Conservation (phyloP, 1,140 invertebrate genomes). For the Brachionus rubens region DNA sequence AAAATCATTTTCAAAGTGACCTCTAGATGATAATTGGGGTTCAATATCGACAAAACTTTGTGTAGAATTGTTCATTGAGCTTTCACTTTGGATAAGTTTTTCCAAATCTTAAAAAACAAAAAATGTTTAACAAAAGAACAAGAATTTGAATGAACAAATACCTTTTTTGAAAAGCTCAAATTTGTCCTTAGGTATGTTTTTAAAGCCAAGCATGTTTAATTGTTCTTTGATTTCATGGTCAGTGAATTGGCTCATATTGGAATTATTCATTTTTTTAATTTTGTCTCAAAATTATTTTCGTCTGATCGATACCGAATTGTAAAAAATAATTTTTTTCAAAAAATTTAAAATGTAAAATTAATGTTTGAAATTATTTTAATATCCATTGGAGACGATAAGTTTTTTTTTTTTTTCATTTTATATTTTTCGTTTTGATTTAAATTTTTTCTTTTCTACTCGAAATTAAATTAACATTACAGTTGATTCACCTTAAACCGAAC, state of each 20-base stretch:
- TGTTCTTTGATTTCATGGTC: constrained; percentile 42
- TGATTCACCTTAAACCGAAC: too few relatives aligned
- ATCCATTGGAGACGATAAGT: constrained; percentile 29
- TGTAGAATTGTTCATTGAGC: neutral
- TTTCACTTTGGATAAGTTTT: constrained; percentile 8
- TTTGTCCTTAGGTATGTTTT: constrained; percentile 15
- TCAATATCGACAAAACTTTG: neutral
- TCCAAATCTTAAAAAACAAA: neutral
- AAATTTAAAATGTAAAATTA: constrained; percentile 29
- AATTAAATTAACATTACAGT: too few relatives aligned
- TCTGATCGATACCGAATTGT: neutral
- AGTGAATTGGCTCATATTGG: constrained; percentile 14
- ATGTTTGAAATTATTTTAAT: constrained; percentile 29
- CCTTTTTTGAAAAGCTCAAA: neutral
- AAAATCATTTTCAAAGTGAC: neutral
- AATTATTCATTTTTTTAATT: constrained; percentile 14
- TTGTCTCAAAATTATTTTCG: neutral
- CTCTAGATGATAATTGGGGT: neutral
- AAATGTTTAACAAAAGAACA: too few relatives aligned
- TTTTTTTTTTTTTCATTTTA: neutral
- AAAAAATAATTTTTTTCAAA: neutral
- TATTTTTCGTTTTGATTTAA: too few relatives aligned
- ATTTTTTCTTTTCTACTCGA: too few relatives aligned
- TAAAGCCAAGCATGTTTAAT: constrained; percentile 3
- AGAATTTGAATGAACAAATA: too few relatives aligned